These are phyloP conservation scores for Leucophenga varia DNA, from an alignment of 1,140 invertebrate genomes.

Conservation along the genomic window DNA sequence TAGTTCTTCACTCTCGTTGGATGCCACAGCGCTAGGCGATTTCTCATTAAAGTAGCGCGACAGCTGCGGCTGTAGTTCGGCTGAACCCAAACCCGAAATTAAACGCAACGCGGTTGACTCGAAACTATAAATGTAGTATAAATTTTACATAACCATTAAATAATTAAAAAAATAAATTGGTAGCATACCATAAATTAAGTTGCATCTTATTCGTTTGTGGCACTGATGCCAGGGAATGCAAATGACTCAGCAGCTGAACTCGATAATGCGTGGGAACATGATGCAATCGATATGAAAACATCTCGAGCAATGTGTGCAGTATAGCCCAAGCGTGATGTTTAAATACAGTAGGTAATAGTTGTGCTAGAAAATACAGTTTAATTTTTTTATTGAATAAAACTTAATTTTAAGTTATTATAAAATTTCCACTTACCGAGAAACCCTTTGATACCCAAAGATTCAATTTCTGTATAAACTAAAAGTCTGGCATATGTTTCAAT, in stretches of 20 bases:
- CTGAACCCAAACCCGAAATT: conserved; percentile 87
- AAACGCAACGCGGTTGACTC: conserved; percentile 90
- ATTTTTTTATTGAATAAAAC: background rate
- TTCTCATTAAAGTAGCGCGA: conserved; percentile 87
- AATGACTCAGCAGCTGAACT: conserved; percentile 85
- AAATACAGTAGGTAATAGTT: conserved; percentile 85
- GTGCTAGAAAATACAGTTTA: conserved; percentile 60
- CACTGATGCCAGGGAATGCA: conserved; percentile 84
- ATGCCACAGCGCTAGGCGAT: conserved; percentile 68
- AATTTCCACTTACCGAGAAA: conserved; percentile 78
- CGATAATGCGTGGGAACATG: conserved; percentile 95
- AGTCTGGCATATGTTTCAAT: conserved; percentile 94
- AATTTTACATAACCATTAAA: background rate
- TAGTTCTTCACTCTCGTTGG: conserved; percentile 91
- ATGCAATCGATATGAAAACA: conserved; percentile 95
- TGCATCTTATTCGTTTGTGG: conserved; percentile 95
- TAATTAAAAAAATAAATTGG: conserved; percentile 31
- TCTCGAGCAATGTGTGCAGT: conserved; percentile 90
- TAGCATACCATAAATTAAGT: conserved; percentile 74
- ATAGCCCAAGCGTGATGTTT: conserved; percentile 94
- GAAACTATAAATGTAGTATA: conserved; percentile 58
- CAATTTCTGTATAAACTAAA: conserved; percentile 94
- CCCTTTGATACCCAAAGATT: conserved; percentile 94
- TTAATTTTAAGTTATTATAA: background rate
- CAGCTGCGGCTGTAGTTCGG: conserved; percentile 87